phyloP scores from a whole-genome alignment of 2,888 invertebrate genomes.

The Macrophya alboannulata region DNA sequence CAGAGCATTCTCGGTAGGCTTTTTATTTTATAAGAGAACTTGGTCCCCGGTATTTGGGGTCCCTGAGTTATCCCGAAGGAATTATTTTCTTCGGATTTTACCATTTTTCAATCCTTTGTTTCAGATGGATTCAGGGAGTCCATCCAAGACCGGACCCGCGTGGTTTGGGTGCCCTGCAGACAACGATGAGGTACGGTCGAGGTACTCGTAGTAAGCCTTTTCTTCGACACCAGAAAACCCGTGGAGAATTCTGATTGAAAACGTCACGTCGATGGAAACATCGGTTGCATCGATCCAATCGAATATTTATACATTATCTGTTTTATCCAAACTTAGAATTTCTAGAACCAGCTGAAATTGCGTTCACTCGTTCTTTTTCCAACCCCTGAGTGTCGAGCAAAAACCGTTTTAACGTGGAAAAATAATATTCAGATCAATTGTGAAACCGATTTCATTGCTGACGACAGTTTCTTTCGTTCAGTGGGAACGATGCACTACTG shows the following conservation, averaged over 20 bases:
- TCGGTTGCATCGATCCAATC: too few relatives aligned
- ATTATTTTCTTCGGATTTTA: neutral
- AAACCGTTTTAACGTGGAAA: neutral
- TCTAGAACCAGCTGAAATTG: neutral
- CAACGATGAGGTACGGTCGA: neutral
- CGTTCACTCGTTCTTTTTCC: neutral
- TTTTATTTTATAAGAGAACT: too few relatives aligned
- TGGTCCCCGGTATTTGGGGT: too few relatives aligned
- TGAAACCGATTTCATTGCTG: neutral
- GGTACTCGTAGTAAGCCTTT: neutral
- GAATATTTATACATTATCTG: too few relatives aligned
- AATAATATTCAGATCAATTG: neutral
- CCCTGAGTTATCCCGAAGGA: too few relatives aligned
- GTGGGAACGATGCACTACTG: neutral
- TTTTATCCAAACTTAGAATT: neutral
- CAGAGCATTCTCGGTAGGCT: slow-evolving; percentile 88
- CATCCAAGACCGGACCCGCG: neutral
- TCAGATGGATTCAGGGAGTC: neutral
- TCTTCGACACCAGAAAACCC: neutral
- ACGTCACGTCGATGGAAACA: neutral
- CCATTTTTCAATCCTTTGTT: neutral
- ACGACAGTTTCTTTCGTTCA: too few relatives aligned
- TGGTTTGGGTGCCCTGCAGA: neutral
- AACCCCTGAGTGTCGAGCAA: neutral
- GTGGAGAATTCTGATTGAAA: neutral